Evolutionary conservation across 2,113 vertebrate species (phyloP).

Genomic region (Periophthalmodon schlosseri): DNA sequence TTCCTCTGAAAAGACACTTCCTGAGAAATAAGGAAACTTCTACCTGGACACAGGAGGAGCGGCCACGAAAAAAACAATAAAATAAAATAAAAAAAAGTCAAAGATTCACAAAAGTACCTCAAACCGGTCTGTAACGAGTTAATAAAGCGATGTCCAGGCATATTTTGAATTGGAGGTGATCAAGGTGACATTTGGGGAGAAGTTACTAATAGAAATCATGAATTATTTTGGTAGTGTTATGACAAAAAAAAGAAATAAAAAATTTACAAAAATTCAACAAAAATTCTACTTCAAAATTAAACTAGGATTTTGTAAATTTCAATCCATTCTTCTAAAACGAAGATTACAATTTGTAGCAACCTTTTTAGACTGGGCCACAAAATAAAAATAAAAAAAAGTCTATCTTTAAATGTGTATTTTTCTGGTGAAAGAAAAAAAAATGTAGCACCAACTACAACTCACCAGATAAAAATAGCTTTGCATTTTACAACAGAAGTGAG

Average conservation of each 20-base stretch:
- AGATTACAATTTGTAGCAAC: neutral
- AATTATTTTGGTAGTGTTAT: no score
- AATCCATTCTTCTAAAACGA: conserved; percentile 7
- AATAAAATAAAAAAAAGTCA: neutral
- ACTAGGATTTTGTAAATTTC: neutral
- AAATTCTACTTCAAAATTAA: neutral
- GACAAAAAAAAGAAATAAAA: no score
- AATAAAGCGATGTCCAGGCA: neutral
- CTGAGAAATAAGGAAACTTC: conserved; percentile 73
- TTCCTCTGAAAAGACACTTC: conserved; percentile 70
- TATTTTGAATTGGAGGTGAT: neutral
- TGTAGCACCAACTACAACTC: neutral
- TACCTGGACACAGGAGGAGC: conserved; percentile 48
- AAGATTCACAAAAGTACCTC: neutral
- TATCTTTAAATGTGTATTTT: neutral
- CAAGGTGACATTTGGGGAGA: no score
- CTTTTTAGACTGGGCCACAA: neutral
- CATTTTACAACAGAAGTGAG: no score
- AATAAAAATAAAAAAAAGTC: neutral
- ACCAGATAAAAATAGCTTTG: neutral
- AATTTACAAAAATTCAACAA: no score
- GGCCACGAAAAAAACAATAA: neutral
- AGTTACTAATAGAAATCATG: no score
- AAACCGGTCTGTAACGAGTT: neutral
- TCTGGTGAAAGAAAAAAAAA: neutral